Evolutionary conservation across 2,888 invertebrate genomes (phyloP), one percentile per base, ranked within the genome.

Genomic region (Eristalinus sepulchralis): DNA sequence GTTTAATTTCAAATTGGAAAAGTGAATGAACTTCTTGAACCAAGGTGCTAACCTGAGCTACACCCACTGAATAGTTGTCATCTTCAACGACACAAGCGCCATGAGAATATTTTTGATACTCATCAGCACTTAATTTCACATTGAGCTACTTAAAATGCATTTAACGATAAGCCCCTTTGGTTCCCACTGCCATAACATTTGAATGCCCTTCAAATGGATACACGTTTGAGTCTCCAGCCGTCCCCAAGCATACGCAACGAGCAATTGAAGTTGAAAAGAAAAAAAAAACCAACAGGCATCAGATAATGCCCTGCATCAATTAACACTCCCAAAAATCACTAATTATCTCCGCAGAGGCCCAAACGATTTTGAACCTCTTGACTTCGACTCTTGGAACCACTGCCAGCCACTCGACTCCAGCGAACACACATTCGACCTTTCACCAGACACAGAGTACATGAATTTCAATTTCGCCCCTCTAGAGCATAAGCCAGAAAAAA

Each of bases 321-420:
- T 86, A 86, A 83, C 86, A 83, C 86, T 83, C 75, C 83, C 68
- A 83, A 83, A 70, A 71, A 83, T 71, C 72, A 83, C 83, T 78
- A 73, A 79, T 78, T 79, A 75, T 70, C 53, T 68, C 60, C 76
- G 55, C 10, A 81, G 63, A 71, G 63, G 22, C n/a, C 2, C 55
- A 47, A 62, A 34, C 31, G n/a, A 11, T 36, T 27, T 39, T 57
- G 11, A 36, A 67, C 34, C 71, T 64, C 83, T 84, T 71, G 80
- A 80, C 71, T 77, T 53, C 17, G 62, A 68, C 47, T 63, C 82
- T 84, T 62, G 76, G 81, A 57, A 68, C 33, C 62, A 62, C 71
- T 63, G 64, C 55, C 24, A 66, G 17, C 77, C 82, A 86, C 86
- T 86, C 83, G 83, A 86, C 24, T 71, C 10, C 17, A 11, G 27